Conservation (phyloP, 2,797 vertebrate species). For the Danio jaintianensis region DNA sequence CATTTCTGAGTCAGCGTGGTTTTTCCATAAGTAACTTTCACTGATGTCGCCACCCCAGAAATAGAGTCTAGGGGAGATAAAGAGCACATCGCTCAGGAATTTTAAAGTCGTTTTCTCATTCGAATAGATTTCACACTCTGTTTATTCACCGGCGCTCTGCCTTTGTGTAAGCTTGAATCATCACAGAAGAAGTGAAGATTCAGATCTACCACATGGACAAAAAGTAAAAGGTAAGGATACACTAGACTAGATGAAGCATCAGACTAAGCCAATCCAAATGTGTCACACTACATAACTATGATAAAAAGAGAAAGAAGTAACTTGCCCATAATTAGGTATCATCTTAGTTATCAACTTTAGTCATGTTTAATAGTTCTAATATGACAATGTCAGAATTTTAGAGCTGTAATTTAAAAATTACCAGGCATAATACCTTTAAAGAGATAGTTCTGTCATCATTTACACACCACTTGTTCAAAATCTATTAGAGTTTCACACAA, state of each 20-base stretch:
- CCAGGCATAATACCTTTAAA: too few relatives aligned
- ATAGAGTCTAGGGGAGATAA: background rate
- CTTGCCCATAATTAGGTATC: too few relatives aligned
- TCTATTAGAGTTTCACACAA: too few relatives aligned
- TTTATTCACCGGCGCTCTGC: background rate
- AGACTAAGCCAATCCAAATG: background rate
- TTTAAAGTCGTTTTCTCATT: background rate
- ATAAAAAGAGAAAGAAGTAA: too few relatives aligned
- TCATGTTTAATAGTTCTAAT: too few relatives aligned
- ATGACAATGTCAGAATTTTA: too few relatives aligned
- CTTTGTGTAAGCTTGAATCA: background rate
- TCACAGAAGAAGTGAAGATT: background rate
- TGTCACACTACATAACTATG: too few relatives aligned
- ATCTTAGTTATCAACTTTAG: too few relatives aligned
- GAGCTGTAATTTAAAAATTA: too few relatives aligned
- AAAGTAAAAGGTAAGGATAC: background rate
- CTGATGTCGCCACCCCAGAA: constrained; percentile 22
- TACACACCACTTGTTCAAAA: too few relatives aligned
- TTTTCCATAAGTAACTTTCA: constrained; percentile 37
- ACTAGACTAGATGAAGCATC: background rate
- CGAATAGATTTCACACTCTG: too few relatives aligned
- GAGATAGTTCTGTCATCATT: too few relatives aligned
- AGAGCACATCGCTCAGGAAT: background rate
- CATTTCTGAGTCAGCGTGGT: constrained; percentile 16
- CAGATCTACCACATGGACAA: background rate